These are phyloP conservation scores for Aplysina aerophoba DNA, from an alignment of 37 sponge, comb jelly and placozoan species.

Conservation along the genomic window DNA sequence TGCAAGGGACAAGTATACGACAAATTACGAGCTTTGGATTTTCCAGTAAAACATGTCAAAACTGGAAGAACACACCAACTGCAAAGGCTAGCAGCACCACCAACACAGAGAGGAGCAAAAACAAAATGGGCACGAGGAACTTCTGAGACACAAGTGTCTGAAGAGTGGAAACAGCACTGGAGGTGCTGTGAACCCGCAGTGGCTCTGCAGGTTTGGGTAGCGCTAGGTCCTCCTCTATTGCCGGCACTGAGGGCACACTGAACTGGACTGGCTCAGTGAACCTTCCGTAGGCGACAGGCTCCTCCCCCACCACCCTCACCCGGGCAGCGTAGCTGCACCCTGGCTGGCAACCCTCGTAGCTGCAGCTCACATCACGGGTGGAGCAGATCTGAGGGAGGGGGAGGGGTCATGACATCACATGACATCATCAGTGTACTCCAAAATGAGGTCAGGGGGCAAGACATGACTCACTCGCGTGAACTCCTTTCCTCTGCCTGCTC, in stretches of 20 bases:
- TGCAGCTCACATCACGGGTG: too few species aligned
- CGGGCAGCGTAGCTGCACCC: neutral
- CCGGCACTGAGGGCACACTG: neutral
- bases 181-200: too few species aligned
- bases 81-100: neutral
- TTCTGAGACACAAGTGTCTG: too few species aligned
- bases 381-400: too few species aligned
- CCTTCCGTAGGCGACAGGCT: neutral
- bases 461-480: slow-evolving; percentile 15
- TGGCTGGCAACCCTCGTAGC: too few species aligned
- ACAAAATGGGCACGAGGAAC: neutral
- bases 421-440: too few species aligned
- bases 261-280: slow-evolving; percentile 5
- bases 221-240: too few species aligned
- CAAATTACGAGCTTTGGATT: too few species aligned
- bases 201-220: too few species aligned
- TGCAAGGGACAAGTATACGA: too few species aligned
- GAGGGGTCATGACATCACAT: too few species aligned
- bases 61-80: neutral
- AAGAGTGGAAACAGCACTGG: too few species aligned
- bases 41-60: neutral
- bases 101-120: neutral
- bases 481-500: neutral
- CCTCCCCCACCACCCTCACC: neutral
- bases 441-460: neutral